Base-by-base conservation (phyloP, 2,888 invertebrate species). In the Sminthurinus aureus region DNA sequence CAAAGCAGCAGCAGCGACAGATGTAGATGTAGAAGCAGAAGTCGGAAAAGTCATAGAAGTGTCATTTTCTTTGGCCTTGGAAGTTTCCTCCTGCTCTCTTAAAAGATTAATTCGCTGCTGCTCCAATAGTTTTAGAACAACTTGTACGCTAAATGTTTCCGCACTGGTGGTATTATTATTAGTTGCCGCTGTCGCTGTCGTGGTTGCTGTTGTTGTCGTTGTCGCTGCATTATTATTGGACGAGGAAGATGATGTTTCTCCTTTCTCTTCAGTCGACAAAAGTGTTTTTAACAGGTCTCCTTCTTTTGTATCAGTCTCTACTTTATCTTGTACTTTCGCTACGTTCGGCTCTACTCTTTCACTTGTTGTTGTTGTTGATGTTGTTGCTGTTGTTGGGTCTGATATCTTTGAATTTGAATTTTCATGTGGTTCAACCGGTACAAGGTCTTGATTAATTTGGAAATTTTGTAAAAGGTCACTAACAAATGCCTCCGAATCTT, bases 381-480 rank as follows among this genome's bases (percentile, higher is more conserved):
- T 52, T 52, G 52, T 52, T 52, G 13, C 9, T 52, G 8, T 52
- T 52, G 13, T 11, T 52, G 52, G 13, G 13, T 58, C 58, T 4
- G 38, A 6, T 58, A 58, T 18, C 13, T n/a, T 6, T 67, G 67
- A 67, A 20, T 6, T 15, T n/a, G 67, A 20, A 58, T 58, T 58
- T 58, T 58, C 4, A 6, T 58, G 58, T 2, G 58, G 24, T 13
- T 11, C 20, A 58, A n/a, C 24, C n/a, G 52, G 51, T 3, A 50
- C 12, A 20, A 20, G 8, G 8, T 52, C 22, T 22, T 13, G 13
- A 15, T n/a, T 22, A 26, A 58, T 51, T 83, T 86, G 85, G 84
- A 86, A 88, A 82, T 88, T 87, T 82, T 88, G 86, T 79, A 88
- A 85, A 78, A 88, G 86, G 26, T 86, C 85, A 84, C 86, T 87